These are phyloP conservation scores for Pantala flavescens DNA, from an alignment of 1,140 invertebrate species.

Conservation along the genomic window DNA sequence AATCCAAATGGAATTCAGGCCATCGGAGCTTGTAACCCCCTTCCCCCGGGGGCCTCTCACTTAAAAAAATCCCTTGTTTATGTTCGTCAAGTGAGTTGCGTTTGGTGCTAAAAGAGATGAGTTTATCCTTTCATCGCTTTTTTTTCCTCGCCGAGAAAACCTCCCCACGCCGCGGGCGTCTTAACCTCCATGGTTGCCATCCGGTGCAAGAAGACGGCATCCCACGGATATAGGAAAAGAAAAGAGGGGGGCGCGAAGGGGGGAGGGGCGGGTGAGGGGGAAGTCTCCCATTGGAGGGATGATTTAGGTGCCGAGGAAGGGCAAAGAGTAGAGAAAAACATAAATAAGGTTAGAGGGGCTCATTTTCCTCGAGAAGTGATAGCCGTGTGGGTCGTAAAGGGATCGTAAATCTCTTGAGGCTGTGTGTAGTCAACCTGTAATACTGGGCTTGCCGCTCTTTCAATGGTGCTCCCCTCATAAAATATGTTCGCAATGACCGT, in stretches of 20 bases:
- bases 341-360: slow-evolving; percentile 22
- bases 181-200: not conserved
- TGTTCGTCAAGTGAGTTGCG: slow-evolving; percentile 1
- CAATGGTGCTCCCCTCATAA: slow-evolving; percentile 21
- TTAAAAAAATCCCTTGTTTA: slow-evolving; percentile 4
- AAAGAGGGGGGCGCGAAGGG: not conserved
- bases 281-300: not conserved
- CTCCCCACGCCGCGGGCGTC: not conserved
- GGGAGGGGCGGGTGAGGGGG: not conserved
- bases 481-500: slow-evolving; percentile 21
- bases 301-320: slow-evolving; percentile 16
- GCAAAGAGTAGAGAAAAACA: slow-evolving; percentile 18
- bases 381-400: slow-evolving; percentile 18
- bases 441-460: slow-evolving; percentile 15
- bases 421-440: slow-evolving; percentile 14
- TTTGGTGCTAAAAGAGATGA: slow-evolving; percentile 1
- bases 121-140: not conserved
- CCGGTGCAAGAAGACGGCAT: not conserved
- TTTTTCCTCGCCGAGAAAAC: not conserved
- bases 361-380: slow-evolving; percentile 19
- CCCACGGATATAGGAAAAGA: not conserved
- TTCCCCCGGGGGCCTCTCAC: not conserved
- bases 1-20: not conserved
- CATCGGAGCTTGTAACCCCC: not conserved
- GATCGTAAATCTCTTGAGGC: slow-evolving; percentile 19